These are phyloP conservation scores for Pterocles orientalis DNA, from an alignment of 2,113 vertebrate genomes.

Conservation along the genomic window DNA sequence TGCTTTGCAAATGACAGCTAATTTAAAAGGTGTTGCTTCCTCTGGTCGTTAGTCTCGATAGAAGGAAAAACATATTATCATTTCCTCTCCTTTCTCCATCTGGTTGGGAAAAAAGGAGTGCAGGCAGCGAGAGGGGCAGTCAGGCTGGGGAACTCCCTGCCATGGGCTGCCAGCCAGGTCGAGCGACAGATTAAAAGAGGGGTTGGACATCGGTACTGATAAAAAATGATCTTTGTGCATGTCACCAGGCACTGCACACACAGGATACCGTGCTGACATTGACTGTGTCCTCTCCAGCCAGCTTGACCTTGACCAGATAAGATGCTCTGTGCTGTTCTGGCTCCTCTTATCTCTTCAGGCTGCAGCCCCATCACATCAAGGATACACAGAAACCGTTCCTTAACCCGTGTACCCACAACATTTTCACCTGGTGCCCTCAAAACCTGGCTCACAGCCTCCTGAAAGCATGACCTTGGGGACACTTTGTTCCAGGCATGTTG, in stretches of 20 bases:
- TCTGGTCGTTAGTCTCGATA: background rate
- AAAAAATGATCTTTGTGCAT: background rate
- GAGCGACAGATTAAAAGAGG: background rate
- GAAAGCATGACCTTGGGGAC: background rate
- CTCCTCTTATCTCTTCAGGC: background rate
- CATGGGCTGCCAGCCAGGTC: background rate
- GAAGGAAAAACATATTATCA: background rate
- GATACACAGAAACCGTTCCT: background rate
- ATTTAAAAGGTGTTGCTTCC: constrained; percentile 14
- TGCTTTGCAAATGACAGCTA: background rate
- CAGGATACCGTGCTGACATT: background rate
- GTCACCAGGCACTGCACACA: background rate
- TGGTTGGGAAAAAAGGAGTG: background rate
- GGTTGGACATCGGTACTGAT: background rate
- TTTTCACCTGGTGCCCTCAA: background rate
- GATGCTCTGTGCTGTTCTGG: background rate
- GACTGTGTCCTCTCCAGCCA: background rate
- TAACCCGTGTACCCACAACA: background rate
- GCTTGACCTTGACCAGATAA: background rate
- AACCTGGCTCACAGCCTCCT: background rate
- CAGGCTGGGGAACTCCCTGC: background rate
- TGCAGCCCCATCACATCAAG: background rate
- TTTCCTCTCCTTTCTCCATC: background rate
- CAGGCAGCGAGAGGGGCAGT: background rate
- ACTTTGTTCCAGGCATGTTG: background rate